Conservation (phyloP, 2,797 vertebrate species). For the Melanotaenia maccullochi region DNA sequence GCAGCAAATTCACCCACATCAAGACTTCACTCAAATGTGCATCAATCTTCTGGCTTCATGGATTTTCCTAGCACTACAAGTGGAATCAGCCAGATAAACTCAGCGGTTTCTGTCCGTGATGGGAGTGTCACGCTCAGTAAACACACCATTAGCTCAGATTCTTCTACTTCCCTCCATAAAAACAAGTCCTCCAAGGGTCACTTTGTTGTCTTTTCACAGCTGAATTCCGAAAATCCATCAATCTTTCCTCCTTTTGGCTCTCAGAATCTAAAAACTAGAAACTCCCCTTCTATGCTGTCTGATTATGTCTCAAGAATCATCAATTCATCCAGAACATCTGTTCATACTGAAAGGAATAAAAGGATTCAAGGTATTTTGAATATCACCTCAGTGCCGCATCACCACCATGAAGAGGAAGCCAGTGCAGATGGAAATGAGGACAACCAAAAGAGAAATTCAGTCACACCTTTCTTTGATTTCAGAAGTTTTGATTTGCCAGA, state of each 20-base stretch:
- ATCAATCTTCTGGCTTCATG: conserved; percentile 22
- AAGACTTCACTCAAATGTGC: conserved; percentile 39
- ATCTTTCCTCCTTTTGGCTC: conserved; percentile 7
- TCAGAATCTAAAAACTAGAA: neutral
- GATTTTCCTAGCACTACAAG: neutral
- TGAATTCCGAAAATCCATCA: conserved; percentile 9
- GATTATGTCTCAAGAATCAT: conserved; percentile 13
- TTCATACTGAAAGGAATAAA: neutral
- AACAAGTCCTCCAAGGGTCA: conserved; percentile 20
- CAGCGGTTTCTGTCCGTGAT: conserved; percentile 3
- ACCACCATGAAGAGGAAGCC: neutral
- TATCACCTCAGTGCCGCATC: neutral
- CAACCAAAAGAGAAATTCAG: conserved; percentile 21
- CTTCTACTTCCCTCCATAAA: conserved; percentile 26
- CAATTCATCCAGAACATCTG: conserved; percentile 3
- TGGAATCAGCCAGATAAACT: conserved; percentile 3
- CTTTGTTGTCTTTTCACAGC: neutral
- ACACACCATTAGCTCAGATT: conserved; percentile 9
- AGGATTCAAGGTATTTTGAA: neutral
- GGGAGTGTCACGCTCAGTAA: conserved; percentile 7
- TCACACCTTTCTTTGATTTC: conserved; percentile 68
- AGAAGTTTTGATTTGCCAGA: conserved; percentile 63
- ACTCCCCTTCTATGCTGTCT: neutral
- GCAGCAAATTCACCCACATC: conserved; percentile 56
- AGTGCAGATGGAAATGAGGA: neutral